A percentile compares a stretch with the other conserved stretches of the same genome.
These are phyloP conservation scores for Sorex fumeus DNA, from an alignment of 2,113 vertebrate genomes.

Conservation along the genomic window DNA sequence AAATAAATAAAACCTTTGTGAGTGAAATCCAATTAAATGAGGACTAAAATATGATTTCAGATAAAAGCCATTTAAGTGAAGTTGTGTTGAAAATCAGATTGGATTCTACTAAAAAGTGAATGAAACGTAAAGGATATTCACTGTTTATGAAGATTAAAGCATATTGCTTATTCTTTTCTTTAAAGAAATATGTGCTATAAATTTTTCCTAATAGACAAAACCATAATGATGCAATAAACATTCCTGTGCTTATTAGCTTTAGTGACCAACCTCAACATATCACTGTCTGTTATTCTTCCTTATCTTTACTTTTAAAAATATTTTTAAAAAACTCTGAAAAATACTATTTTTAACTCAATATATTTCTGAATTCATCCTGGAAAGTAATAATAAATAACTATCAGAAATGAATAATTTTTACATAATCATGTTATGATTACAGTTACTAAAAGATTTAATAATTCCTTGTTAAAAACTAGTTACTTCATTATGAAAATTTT, in stretches of 20 bases:
- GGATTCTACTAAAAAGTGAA: neutral
- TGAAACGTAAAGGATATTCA: neutral
- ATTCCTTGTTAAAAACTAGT: neutral
- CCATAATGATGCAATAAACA: neutral
- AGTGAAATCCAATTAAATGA: slow-evolving; percentile 10
- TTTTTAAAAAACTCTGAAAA: neutral
- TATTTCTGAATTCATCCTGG: neutral
- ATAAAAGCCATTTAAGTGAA: neutral
- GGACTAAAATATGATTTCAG: slow-evolving; percentile 25
- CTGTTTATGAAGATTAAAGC: slow-evolving; percentile 24
- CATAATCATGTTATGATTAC: neutral
- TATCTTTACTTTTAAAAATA: too few species aligned
- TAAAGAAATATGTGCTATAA: neutral
- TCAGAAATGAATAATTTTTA: neutral
- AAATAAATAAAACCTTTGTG: neutral
- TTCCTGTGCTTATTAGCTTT: too few species aligned
- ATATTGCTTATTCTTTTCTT: neutral
- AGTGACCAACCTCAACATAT: too few species aligned
- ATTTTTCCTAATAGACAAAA: neutral
- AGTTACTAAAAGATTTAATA: neutral
- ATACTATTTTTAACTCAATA: neutral
- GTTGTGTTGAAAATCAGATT: neutral
- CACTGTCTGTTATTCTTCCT: too few species aligned
- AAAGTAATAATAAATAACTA: neutral
- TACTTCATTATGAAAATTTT: neutral